A percentile compares a stretch with the other conserved stretches of the same genome.
Conservation (phyloP, 2,113 vertebrate genomes). For the Prolemur simus region DNA sequence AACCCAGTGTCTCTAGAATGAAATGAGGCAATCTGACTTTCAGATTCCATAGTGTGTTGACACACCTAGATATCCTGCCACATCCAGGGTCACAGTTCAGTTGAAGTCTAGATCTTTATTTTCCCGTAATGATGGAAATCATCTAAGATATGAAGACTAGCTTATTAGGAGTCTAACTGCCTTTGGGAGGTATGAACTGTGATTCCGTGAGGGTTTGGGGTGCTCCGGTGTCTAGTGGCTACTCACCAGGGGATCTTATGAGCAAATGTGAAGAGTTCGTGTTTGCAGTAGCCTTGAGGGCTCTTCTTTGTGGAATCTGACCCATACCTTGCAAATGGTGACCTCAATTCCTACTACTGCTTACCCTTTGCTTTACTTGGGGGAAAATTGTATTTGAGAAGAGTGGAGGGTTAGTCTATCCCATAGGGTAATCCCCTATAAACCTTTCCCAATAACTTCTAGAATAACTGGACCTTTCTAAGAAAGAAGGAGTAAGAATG, state of each 20-base stretch:
- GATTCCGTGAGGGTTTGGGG: background rate
- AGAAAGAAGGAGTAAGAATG: background rate
- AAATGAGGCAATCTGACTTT: conserved; percentile 73
- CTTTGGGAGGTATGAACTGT: background rate
- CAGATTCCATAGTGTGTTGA: conserved; percentile 29
- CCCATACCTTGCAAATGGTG: background rate
- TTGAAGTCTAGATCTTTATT: conserved; percentile 9
- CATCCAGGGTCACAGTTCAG: conserved; percentile 1
- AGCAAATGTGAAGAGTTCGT: background rate
- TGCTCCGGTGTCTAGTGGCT: background rate
- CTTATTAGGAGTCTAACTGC: background rate
- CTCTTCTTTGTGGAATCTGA: background rate
- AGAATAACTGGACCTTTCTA: background rate
- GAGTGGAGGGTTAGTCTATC: background rate
- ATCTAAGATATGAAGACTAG: background rate
- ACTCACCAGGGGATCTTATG: background rate
- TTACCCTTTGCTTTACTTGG: background rate
- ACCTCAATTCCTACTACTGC: background rate
- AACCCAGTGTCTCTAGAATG: conserved; percentile 14
- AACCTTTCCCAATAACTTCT: background rate
- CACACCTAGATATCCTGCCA: background rate
- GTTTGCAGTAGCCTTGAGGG: background rate
- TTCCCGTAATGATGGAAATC: background rate
- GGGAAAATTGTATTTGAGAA: background rate
- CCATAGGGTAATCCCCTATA: background rate